Percentiles rank a stretch among this genome's conserved stretches.
Evolutionary conservation across 2,113 vertebrate species (phyloP).

Genomic region (Zosterops lateralis): DNA sequence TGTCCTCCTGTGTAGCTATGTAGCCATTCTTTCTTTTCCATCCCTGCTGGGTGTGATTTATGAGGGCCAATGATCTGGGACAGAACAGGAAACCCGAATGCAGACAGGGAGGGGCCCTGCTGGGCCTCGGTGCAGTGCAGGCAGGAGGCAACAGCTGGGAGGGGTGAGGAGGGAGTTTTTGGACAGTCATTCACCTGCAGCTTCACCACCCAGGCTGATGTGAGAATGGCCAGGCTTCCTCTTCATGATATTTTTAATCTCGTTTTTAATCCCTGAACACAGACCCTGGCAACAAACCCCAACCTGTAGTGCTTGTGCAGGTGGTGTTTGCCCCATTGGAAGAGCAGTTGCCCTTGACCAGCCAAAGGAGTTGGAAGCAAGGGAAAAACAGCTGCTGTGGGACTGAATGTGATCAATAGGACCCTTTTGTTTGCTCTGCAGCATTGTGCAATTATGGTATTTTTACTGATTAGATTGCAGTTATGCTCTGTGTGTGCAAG

Average conservation of each 20-base stretch:
- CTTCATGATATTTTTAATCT: not conserved
- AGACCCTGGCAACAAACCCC: not conserved
- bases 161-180: not conserved
- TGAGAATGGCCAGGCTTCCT: not conserved
- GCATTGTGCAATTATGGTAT: not conserved
- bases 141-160: not conserved
- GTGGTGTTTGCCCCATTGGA: not conserved
- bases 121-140: not conserved
- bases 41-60: not conserved
- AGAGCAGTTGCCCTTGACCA: not conserved
- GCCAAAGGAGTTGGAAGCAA: not conserved
- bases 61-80: not conserved
- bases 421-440: not conserved
- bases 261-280: not conserved
- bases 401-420: not conserved
- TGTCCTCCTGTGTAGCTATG: not conserved
- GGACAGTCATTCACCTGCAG: not conserved
- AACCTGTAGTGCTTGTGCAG: not conserved
- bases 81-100: accelerated
- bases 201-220: not conserved
- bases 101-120: not conserved
- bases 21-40: not conserved
- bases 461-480: not conserved
- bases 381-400: not conserved
- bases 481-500: not conserved